A percentile compares a stretch with the other conserved stretches of the same genome.
Conservation (phyloP, 2,797 vertebrate species). For the Momotus momota region DNA sequence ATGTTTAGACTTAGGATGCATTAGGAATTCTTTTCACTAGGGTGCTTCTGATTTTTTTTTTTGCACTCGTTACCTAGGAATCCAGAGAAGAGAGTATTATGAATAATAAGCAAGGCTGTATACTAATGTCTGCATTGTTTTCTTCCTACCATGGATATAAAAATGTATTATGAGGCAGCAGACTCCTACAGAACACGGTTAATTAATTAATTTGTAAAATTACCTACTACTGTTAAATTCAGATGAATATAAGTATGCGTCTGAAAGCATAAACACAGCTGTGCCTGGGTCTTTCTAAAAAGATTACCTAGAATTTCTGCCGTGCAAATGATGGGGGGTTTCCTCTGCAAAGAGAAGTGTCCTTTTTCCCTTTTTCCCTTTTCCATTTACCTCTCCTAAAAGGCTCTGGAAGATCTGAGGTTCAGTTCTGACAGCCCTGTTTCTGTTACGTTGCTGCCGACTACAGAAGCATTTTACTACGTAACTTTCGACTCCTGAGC, state of each 20-base stretch:
- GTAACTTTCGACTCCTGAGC: background rate
- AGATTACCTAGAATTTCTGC: background rate
- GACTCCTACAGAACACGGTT: background rate
- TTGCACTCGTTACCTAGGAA: background rate
- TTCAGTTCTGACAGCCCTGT: background rate
- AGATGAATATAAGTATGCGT: background rate
- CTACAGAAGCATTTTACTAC: background rate
- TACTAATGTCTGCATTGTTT: background rate
- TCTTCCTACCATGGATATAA: background rate
- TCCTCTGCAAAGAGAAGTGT: background rate
- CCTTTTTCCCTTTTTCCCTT: background rate
- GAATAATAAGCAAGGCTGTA: background rate
- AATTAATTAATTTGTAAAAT: slow-evolving; percentile 35
- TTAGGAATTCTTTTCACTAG: slow-evolving; percentile 10
- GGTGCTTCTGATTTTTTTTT: background rate
- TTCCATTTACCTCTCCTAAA: background rate
- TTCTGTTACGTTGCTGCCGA: background rate
- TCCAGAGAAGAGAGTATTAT: background rate
- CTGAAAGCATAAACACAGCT: slow-evolving; percentile 32
- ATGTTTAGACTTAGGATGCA: background rate
- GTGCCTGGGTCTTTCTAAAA: background rate
- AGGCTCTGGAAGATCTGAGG: background rate
- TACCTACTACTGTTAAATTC: background rate
- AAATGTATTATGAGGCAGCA: background rate
- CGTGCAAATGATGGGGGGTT: background rate